These are phyloP conservation scores for Epizoanthus ramosus DNA, from an alignment of 92 coral and sea anemone species.

Conservation along the genomic window DNA sequence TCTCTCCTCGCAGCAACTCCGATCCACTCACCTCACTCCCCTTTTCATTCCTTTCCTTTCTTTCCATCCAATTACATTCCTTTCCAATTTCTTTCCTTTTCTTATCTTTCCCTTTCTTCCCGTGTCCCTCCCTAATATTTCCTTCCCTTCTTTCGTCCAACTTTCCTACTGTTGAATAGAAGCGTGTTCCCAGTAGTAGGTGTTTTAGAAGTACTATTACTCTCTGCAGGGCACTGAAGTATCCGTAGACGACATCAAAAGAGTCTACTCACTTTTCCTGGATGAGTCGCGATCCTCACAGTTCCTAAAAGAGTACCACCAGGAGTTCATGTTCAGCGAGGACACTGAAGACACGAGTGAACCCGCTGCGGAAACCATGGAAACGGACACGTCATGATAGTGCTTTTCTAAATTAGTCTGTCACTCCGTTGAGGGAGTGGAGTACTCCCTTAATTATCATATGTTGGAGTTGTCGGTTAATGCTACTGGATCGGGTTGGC, in stretches of 20 bases:
- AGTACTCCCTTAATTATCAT: not conserved
- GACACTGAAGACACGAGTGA: slow-evolving; percentile 55
- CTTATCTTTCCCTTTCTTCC: too few species aligned
- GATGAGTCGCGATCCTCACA: slow-evolving; percentile 96
- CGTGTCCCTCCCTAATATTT: too few species aligned
- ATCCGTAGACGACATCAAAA: slow-evolving; percentile 88
- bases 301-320: slow-evolving; percentile 96
- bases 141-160: not conserved
- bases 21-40: too few species aligned
- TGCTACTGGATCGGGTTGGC: too few species aligned
- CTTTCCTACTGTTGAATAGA: not conserved
- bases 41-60: too few species aligned
- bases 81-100: too few species aligned
- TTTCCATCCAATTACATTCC: too few species aligned
- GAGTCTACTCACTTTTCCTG: slow-evolving; percentile 91
- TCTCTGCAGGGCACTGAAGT: slow-evolving; percentile 89
- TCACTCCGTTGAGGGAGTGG: not conserved
- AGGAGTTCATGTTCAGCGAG: slow-evolving; percentile 95
- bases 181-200: not conserved
- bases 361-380: slow-evolving; percentile 75
- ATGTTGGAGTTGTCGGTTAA: not conserved
- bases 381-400: slow-evolving; percentile 72
- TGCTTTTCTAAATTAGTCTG: not conserved
- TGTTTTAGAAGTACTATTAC: not conserved
- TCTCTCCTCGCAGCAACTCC: too few species aligned